A percentile compares a stretch with the other conserved stretches of the same genome.
These are phyloP conservation scores for Temnothorax longispinosus DNA, from an alignment of 1,140 invertebrate genomes.

Conservation along the genomic window DNA sequence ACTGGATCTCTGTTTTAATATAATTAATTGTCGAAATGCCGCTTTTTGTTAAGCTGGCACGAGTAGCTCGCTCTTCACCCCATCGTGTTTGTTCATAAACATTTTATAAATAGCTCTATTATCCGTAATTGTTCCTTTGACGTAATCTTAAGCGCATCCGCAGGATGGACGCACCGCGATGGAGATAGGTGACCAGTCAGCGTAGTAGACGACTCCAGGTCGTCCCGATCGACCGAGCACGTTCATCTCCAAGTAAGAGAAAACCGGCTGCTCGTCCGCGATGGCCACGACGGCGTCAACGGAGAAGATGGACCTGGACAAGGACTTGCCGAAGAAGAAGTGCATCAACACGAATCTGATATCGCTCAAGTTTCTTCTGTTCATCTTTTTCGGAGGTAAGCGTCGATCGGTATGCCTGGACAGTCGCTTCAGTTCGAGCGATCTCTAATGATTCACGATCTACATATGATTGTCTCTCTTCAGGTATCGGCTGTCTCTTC, in stretches of 20 bases:
- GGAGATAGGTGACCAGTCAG: conserved; percentile 29
- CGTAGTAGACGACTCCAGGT: conserved; percentile 56
- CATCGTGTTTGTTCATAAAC: conserved; percentile 13
- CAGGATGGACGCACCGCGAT: conserved; percentile 37
- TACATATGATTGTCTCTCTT: conserved; percentile 59
- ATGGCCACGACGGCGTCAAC: conserved; percentile 76
- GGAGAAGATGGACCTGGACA: conserved; percentile 74
- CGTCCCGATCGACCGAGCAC: conserved; percentile 15
- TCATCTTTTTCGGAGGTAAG: conserved; percentile 86
- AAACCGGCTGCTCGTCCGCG: conserved; percentile 2
- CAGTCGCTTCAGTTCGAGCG: not conserved
- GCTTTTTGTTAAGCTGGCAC: not conserved
- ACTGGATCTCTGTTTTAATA: not conserved
- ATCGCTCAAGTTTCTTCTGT: conserved; percentile 86
- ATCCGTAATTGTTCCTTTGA: conserved; percentile 29
- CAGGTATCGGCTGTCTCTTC: conserved; percentile 91
- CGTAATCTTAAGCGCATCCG: conserved; percentile 12
- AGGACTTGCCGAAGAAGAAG: conserved; percentile 75
- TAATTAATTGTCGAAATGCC: not conserved
- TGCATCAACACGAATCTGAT: conserved; percentile 84
- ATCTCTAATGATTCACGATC: not conserved
- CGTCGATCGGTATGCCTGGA: not conserved
- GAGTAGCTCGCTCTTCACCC: not conserved
- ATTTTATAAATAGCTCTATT: conserved; percentile 33
- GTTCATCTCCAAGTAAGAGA: not conserved